These are phyloP conservation scores for Merops nubicus DNA, from an alignment of 2,113 vertebrate species.

Conservation along the genomic window DNA sequence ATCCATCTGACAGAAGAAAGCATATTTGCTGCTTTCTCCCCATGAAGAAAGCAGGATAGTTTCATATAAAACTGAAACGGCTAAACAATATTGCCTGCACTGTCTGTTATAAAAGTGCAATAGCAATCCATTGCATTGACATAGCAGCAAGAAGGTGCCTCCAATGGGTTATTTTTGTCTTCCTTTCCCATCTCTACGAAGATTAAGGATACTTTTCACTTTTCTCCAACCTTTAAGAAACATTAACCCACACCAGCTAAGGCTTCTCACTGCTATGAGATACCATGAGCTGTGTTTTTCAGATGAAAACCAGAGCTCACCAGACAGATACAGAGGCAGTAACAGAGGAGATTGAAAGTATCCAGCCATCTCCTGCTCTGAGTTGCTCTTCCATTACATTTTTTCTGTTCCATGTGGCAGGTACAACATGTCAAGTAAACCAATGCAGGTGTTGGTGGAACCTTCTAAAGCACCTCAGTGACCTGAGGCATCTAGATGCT, in stretches of 20 bases:
- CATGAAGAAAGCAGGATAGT: neutral
- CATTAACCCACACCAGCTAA: neutral
- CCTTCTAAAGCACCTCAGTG: neutral
- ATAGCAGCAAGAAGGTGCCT: neutral
- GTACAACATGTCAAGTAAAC: neutral
- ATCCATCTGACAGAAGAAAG: neutral
- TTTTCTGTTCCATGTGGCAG: neutral
- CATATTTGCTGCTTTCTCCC: neutral
- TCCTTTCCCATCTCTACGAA: neutral
- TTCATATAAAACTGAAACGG: neutral
- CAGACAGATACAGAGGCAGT: neutral
- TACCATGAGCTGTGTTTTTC: neutral
- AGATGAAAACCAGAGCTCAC: neutral
- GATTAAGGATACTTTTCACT: neutral
- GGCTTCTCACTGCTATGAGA: neutral
- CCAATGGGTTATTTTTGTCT: neutral
- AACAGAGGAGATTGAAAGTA: neutral
- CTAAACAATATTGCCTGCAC: neutral
- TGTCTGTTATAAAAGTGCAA: neutral
- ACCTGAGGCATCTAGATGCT: accelerated
- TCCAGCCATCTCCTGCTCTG: neutral
- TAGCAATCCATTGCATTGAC: neutral
- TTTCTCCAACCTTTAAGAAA: neutral
- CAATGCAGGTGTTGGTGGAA: neutral
- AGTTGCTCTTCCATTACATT: neutral